These are phyloP conservation scores for Odobenus rosmarus DNA, from an alignment of 2,113 vertebrate species.

Conservation along the genomic window DNA sequence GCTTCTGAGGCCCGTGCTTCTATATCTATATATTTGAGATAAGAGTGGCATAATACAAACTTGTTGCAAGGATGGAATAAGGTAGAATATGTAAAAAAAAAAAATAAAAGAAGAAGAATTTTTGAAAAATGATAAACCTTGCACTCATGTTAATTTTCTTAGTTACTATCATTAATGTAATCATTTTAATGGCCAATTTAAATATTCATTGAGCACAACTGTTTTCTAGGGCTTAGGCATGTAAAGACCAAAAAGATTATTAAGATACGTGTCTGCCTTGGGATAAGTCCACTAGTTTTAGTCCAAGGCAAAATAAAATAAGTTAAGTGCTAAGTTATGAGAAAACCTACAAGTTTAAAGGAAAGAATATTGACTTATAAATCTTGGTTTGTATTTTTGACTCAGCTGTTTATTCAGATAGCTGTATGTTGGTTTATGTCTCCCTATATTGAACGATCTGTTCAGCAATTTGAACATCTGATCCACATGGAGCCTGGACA, in stretches of 20 bases:
- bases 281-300: background rate
- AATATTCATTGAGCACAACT: background rate
- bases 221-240: background rate
- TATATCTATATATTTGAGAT: background rate
- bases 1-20: background rate
- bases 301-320: background rate
- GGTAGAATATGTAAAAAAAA: background rate
- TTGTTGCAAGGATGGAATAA: background rate
- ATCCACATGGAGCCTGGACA: background rate
- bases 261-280: background rate
- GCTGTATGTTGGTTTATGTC: background rate
- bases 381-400: slow-evolving; percentile 10
- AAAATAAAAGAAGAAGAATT: background rate
- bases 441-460: background rate
- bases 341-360: background rate
- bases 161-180: background rate
- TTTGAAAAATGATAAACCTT: background rate
- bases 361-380: background rate
- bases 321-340: background rate
- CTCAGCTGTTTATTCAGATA: background rate
- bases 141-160: background rate
- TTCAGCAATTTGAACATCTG: background rate
- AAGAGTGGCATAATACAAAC: background rate
- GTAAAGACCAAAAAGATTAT: background rate
- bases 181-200: background rate